Evolutionary conservation across 2,113 vertebrate genomes (phyloP).

Genomic region (Apodemus sylvaticus): DNA sequence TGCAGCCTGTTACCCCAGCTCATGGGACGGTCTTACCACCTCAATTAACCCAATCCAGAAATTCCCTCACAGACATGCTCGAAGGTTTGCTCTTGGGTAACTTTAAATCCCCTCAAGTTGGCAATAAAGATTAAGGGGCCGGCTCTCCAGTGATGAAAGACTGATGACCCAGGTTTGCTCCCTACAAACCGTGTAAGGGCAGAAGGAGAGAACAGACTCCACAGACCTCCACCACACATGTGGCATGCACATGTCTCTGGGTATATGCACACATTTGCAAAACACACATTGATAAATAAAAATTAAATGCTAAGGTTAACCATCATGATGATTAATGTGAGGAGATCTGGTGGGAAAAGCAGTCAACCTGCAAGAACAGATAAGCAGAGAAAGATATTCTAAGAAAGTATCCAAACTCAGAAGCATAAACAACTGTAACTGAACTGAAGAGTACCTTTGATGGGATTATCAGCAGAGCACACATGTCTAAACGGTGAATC

Average conservation of each 20-base stretch:
- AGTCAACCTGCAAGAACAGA: background rate
- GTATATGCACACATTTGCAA: no score
- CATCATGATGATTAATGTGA: background rate
- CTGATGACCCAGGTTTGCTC: no score
- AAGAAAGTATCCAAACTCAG: background rate
- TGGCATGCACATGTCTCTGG: background rate
- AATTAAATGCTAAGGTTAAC: background rate
- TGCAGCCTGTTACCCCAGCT: no score
- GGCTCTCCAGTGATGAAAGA: background rate
- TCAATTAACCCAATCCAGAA: background rate
- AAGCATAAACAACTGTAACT: background rate
- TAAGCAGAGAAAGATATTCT: background rate
- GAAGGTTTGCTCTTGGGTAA: background rate
- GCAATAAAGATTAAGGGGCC: background rate
- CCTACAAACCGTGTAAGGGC: background rate
- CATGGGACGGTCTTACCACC: background rate
- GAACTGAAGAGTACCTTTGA: background rate
- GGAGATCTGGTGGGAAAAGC: background rate
- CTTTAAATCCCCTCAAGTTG: background rate
- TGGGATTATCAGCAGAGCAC: background rate
- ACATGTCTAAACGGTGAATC: background rate
- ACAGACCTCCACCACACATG: background rate
- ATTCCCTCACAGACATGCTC: background rate
- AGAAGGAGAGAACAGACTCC: background rate
- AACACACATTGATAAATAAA: background rate